Evolutionary conservation across 2,113 vertebrate species (phyloP).

Genomic region (Hirundichthys speculiger): DNA sequence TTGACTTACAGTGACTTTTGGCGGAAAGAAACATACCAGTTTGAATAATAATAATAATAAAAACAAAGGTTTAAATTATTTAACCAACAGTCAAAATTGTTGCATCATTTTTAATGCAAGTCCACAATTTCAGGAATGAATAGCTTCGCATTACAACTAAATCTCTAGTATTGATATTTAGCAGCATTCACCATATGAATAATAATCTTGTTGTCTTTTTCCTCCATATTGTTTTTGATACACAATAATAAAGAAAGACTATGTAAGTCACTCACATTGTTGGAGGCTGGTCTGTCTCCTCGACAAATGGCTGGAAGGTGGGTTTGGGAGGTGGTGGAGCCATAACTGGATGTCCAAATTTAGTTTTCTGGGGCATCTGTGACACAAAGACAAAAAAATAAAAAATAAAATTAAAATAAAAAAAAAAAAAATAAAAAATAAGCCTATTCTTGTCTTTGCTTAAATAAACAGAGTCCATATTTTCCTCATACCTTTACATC

Average conservation of each 20-base stretch:
- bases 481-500: constrained; percentile 82
- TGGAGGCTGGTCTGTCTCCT: constrained; percentile 87
- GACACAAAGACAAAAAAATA: not conserved
- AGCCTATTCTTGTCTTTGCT: not conserved
- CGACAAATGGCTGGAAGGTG: constrained; percentile 91
- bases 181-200: no score
- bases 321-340: constrained; percentile 76
- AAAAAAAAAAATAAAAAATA: constrained; percentile 8
- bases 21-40: no score
- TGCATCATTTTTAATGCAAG: no score
- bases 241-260: not conserved
- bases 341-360: constrained; percentile 58
- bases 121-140: no score
- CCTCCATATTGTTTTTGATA: no score
- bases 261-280: constrained; percentile 86
- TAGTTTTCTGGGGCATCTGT: constrained; percentile 76
- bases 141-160: no score
- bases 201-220: no score
- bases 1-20: not conserved
- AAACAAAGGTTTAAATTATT: no score
- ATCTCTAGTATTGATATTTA: no score
- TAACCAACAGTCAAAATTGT: no score
- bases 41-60: no score
- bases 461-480: not conserved
- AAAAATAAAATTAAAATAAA: no score